These are phyloP conservation scores for Champsocephalus gunnari DNA, from an alignment of 2,797 vertebrate species.

Conservation along the genomic window DNA sequence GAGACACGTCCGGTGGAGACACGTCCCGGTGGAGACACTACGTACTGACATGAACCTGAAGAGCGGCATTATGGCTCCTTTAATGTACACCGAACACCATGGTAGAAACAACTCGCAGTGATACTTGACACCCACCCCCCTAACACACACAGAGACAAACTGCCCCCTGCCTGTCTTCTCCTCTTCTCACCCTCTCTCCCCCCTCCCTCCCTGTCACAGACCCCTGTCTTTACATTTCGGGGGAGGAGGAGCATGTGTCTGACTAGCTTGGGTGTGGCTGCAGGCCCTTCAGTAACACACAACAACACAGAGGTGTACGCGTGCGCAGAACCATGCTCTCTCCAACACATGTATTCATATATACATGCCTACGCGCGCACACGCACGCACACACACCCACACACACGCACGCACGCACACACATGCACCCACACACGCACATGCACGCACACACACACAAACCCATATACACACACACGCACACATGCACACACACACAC, in stretches of 20 bases:
- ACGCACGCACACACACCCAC: neutral
- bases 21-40: too few species aligned
- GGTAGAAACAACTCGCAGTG: conserved; percentile 8
- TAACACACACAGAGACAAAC: conserved; percentile 41
- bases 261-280: conserved; percentile 52
- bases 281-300: conserved; percentile 36
- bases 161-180: conserved; percentile 32
- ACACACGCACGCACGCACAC: neutral
- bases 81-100: conserved; percentile 5
- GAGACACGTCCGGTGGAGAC: too few species aligned
- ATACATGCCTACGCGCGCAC: neutral
- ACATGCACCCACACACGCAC: neutral
- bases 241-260: conserved; percentile 50
- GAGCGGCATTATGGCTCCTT: neutral
- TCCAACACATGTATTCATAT: too few species aligned
- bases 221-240: conserved; percentile 64
- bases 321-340: neutral
- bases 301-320: neutral
- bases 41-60: too few species aligned
- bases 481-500: too few species aligned
- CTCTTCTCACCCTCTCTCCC: conserved; percentile 11
- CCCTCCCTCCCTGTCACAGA: conserved; percentile 50
- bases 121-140: conserved; percentile 17
- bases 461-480: neutral
- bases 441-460: neutral